These are phyloP conservation scores for Pachymerium ferrugineum DNA, from an alignment of 2,888 invertebrate species.

Conservation along the genomic window DNA sequence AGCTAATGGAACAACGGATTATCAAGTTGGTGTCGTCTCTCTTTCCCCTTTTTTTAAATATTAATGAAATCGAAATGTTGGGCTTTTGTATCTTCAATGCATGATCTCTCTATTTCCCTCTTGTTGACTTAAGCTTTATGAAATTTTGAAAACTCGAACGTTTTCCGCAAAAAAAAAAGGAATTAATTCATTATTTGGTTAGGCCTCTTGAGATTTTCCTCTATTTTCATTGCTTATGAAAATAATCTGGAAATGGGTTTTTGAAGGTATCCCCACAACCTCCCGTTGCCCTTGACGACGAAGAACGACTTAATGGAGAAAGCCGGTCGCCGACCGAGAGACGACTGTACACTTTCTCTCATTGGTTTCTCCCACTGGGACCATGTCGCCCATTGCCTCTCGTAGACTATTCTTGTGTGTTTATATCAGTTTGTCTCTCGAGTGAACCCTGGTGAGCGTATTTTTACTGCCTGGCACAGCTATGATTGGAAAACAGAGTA, in stretches of 20 bases:
- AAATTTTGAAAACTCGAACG: no score
- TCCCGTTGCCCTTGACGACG: background rate
- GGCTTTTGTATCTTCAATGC: no score
- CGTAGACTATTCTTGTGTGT: no score
- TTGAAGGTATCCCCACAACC: background rate
- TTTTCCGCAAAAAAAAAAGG: no score
- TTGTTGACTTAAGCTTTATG: no score
- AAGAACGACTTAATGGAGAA: background rate
- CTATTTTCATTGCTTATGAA: no score
- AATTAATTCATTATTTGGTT: no score
- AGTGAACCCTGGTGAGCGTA: background rate
- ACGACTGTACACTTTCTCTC: background rate
- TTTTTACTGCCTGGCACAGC: background rate
- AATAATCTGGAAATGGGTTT: no score
- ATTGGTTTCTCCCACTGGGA: no score
- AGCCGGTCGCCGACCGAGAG: background rate
- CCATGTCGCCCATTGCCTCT: no score
- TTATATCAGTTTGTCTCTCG: conserved; percentile 2
- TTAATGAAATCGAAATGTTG: background rate
- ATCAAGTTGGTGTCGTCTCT: background rate
- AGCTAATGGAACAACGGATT: background rate
- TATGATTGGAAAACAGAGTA: background rate
- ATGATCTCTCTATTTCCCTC: no score
- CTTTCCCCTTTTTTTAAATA: background rate
- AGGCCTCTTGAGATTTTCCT: no score